These are phyloP conservation scores for Nomada flava DNA, from an alignment of 2,888 invertebrate genomes.

Conservation along the genomic window DNA sequence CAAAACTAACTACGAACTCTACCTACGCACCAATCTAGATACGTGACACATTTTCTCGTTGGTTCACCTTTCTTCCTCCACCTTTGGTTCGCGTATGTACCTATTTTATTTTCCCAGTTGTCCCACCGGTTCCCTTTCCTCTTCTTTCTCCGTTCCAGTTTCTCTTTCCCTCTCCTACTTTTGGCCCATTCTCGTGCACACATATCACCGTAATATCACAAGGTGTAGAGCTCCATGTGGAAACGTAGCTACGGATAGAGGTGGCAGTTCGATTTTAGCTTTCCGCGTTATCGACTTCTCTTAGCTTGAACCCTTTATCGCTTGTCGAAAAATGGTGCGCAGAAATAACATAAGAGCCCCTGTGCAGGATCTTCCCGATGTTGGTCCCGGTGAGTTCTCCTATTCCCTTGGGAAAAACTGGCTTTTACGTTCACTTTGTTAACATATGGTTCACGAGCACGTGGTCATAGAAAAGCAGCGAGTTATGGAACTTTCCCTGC, in stretches of 20 bases:
- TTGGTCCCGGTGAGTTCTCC: slow-evolving; percentile 85
- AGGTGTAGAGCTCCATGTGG: slow-evolving; percentile 42
- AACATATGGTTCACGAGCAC: slow-evolving; percentile 62
- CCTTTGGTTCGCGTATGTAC: background rate
- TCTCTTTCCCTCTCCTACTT: slow-evolving; percentile 29
- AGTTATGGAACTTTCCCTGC: background rate
- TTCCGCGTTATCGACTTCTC: background rate
- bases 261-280: slow-evolving; percentile 8
- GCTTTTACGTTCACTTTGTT: background rate
- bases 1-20: too few relatives aligned
- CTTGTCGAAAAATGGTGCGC: slow-evolving; percentile 83
- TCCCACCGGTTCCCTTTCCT: slow-evolving; percentile 10
- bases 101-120: slow-evolving; percentile 8
- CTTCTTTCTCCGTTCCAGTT: slow-evolving; percentile 20
- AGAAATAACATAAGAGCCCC: slow-evolving; percentile 80
- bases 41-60: too few relatives aligned
- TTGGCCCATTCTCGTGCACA: slow-evolving; percentile 20
- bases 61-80: background rate
- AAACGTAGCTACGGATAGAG: slow-evolving; percentile 11
- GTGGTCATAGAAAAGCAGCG: slow-evolving; percentile 1
- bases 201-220: slow-evolving; percentile 16
- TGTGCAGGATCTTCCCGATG: slow-evolving; percentile 84
- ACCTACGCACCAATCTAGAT: too few relatives aligned
- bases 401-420: background rate
- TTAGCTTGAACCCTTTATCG: background rate